Evolutionary conservation across 1,140 invertebrate species (phyloP).

Genomic region (Cephus cinctus): DNA sequence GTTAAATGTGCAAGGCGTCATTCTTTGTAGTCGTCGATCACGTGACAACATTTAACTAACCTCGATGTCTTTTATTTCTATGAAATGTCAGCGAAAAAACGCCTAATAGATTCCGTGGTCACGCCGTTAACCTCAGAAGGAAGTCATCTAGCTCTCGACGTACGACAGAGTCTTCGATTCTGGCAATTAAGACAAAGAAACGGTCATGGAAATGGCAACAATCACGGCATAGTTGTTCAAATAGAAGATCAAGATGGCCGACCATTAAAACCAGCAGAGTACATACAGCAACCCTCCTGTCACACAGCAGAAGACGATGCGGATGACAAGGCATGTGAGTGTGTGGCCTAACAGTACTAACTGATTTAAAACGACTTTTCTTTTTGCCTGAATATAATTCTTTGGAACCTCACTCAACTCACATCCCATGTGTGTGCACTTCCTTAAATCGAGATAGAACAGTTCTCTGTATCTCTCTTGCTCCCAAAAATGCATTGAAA

Average conservation of each 20-base stretch:
- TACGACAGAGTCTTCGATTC: conserved; percentile 40
- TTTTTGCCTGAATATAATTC: no score
- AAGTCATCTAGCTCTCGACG: conserved; percentile 45
- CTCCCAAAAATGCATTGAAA: no score
- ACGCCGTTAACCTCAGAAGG: conserved; percentile 44
- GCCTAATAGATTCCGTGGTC: conserved; percentile 59
- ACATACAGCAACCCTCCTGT: conserved; percentile 58
- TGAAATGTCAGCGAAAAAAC: conserved; percentile 60
- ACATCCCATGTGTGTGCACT: no score
- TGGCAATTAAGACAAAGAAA: conserved; percentile 36
- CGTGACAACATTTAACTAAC: conserved; percentile 9
- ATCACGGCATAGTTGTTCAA: conserved; percentile 61
- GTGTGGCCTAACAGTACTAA: conserved; percentile 56
- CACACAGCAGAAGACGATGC: conserved; percentile 26
- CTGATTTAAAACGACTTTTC: no score
- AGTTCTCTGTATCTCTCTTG: no score
- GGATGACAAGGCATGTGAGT: conserved; percentile 57
- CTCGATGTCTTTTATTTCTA: neutral
- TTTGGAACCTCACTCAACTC: no score
- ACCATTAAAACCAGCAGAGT: conserved; percentile 54
- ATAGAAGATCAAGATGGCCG: conserved; percentile 65
- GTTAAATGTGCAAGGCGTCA: neutral
- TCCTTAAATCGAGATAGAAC: no score
- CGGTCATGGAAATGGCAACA: conserved; percentile 47
- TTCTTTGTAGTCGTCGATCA: no score